Percentiles rank a stretch among this genome's conserved stretches.
Evolutionary conservation across 1,140 invertebrate species (phyloP).

Genomic region (Trinorchestia longiramus): DNA sequence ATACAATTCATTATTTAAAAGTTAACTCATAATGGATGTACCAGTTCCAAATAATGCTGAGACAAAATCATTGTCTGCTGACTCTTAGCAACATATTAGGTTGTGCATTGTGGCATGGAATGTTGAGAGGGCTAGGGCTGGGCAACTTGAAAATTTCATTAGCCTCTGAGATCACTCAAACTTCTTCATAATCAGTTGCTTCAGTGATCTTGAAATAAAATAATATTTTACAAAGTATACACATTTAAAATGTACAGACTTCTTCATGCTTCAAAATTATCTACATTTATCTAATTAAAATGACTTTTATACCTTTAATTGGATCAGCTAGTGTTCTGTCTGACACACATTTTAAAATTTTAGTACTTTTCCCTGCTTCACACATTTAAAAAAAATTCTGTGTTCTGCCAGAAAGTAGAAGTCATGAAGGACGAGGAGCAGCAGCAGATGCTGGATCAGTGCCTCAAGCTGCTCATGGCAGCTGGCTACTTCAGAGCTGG

Average conservation of each 20-base stretch:
- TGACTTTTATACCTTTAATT: background rate
- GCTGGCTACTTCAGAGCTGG: constrained; percentile 40
- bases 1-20: no score
- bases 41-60: no score
- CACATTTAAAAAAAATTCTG: background rate
- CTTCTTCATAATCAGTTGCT: no score
- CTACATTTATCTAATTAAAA: no score
- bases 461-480: constrained; percentile 16
- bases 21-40: no score
- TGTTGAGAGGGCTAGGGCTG: background rate
- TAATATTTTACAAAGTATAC: no score
- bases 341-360: background rate
- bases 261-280: no score
- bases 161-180: no score
- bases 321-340: background rate
- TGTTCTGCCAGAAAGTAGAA: background rate
- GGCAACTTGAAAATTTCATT: no score
- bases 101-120: background rate
- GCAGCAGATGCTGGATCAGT: constrained; percentile 35
- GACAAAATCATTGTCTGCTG: no score
- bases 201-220: no score
- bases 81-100: background rate
- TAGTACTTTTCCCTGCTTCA: background rate
- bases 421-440: constrained; percentile 39
- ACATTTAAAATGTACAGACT: no score